Conservation (phyloP, 2,113 vertebrate genomes). For the Zootoca vivipara region DNA sequence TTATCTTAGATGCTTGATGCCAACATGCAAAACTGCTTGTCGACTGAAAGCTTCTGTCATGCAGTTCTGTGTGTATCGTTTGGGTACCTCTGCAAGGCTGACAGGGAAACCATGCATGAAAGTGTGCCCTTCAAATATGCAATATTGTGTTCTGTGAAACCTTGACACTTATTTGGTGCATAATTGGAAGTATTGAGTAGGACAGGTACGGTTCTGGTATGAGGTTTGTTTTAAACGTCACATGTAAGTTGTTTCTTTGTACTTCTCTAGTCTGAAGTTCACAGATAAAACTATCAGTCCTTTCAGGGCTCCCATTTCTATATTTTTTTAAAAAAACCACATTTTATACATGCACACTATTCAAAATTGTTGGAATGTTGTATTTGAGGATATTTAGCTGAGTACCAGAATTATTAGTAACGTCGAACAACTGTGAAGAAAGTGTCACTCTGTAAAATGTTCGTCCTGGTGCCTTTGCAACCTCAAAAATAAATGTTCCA, state of each 20-base stretch:
- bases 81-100: slow-evolving; percentile 4
- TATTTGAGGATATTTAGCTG: too few relatives aligned
- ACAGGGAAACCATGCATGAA: slow-evolving; percentile 45
- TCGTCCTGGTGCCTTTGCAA: background rate
- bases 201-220: slow-evolving; percentile 1
- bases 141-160: slow-evolving; percentile 39
- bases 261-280: background rate
- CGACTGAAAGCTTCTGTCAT: slow-evolving; percentile 25
- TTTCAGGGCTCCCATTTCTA: background rate
- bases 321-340: background rate
- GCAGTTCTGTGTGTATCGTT: slow-evolving; percentile 37
- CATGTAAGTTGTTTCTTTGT: background rate
- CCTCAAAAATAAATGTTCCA: background rate
- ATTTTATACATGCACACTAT: background rate
- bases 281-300: background rate
- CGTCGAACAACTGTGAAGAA: background rate
- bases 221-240: background rate
- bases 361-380: background rate
- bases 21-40: slow-evolving; percentile 52
- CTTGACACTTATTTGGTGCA: slow-evolving; percentile 32
- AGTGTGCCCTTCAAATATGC: slow-evolving; percentile 22
- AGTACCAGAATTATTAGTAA: background rate
- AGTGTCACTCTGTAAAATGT: background rate
- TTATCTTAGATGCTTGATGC: slow-evolving; percentile 51
- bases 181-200: slow-evolving; percentile 14